Base-by-base conservation (phyloP, 2,888 invertebrate genomes). In the Apeira syringaria region DNA sequence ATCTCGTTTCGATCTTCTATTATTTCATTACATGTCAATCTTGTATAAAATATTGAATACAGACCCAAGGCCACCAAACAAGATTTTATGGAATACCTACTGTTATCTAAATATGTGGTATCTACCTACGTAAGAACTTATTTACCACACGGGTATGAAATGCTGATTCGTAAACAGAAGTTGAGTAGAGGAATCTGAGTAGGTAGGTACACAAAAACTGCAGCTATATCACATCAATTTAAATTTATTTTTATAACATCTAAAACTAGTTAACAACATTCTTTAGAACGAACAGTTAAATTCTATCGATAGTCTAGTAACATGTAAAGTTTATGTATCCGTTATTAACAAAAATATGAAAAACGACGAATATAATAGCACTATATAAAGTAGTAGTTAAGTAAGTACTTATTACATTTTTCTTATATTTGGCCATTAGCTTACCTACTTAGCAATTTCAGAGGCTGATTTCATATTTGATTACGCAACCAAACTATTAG, bases 221-320 rank as follows among this genome's bases (percentile, higher is more conserved):
- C 30, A 41, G 29, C 31, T 32, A 50, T 58, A 53, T 51, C 48
- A 66, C 52, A 61, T 66, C 59, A 67, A 64, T 20, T 44, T 45
- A 47, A 60, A 66, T 44, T 49, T 45, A 43, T 59, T 67, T 75
- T 68, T 65, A 71, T 70, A 70, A 64, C 61, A 64, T 63, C 69
- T 86, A 88, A 63, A 88, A 88, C 87, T 88, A 88, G 88, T 77
- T 85, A 88, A 88, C 88, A 87, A 87, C 64, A 66, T 71, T 70
- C 53, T 60, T 64, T 48, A 53, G 53, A 63, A 51, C 56, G 58
- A 53, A 64, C 66, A 68, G 64, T 61, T 33, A n/a, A 8, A 22
- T 30, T 33, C 39, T 37, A 36, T 32, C 28, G 8, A 28, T 34
- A 34, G 5, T 8, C 34, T 24, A 15, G 20, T 35, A 45, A 30